phyloP scores from a whole-genome alignment of 2,113 vertebrate species.

The Microtus oregoni region DNA sequence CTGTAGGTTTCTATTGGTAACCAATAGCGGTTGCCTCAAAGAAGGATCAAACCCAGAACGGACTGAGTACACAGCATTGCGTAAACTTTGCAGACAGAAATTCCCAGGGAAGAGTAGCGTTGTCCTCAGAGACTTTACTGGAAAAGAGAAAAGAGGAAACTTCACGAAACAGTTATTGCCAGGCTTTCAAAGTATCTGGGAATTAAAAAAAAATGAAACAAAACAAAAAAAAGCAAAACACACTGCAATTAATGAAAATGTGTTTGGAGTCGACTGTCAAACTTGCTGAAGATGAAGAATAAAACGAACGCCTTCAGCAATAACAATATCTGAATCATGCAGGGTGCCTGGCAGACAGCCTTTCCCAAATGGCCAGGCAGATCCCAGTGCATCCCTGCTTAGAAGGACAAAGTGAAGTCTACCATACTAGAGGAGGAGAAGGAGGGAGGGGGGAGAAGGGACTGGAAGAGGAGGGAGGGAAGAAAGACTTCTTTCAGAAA shows the following conservation, averaged over 20 bases:
- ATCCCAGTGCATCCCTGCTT: slow-evolving; percentile 27
- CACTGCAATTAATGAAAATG: slow-evolving; percentile 52
- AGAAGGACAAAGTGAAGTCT: background rate
- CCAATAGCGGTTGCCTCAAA: background rate
- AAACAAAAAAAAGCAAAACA: slow-evolving; percentile 42
- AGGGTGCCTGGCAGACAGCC: background rate
- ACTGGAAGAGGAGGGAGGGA: background rate
- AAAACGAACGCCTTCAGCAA: background rate
- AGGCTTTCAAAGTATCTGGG: slow-evolving; percentile 26
- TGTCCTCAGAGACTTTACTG: background rate
- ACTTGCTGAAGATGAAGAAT: slow-evolving; percentile 51
- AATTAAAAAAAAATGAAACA: background rate
- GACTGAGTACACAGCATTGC: accelerated
- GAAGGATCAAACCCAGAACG: background rate
- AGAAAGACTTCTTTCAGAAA: background rate
- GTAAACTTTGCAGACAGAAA: no score
- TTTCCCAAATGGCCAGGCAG: slow-evolving; percentile 25
- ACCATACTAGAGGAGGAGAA: background rate
- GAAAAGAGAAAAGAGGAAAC: background rate
- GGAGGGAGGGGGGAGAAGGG: background rate
- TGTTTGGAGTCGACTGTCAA: slow-evolving; percentile 70
- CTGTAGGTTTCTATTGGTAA: background rate
- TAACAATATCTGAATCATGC: slow-evolving; percentile 49
- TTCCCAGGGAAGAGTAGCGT: background rate
- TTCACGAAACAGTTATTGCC: background rate